phyloP scores from a whole-genome alignment of 1,140 invertebrate species.

The Diachasmimorpha longicaudata region DNA sequence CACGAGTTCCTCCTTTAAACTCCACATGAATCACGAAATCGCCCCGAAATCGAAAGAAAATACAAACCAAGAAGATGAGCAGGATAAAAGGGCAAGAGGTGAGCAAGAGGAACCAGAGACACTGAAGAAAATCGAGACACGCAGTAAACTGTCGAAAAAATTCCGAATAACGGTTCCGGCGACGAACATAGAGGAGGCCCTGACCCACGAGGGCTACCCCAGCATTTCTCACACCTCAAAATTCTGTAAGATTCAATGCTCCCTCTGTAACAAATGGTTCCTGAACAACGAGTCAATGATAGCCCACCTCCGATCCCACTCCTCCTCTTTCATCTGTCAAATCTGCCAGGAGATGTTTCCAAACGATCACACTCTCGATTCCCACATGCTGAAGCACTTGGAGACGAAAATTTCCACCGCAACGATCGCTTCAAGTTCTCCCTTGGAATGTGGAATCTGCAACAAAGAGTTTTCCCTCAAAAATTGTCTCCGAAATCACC shows the following conservation, averaged over 20 bases:
- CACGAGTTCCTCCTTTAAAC: slow-evolving; percentile 31
- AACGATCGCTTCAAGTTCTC: slow-evolving; percentile 26
- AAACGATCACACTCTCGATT: slow-evolving; percentile 59
- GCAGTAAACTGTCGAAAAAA: not conserved
- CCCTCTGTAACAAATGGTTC: slow-evolving; percentile 60
- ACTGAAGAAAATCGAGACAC: not conserved
- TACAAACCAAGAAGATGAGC: not conserved
- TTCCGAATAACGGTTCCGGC: not conserved
- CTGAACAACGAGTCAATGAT: slow-evolving; percentile 60
- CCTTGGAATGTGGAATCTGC: slow-evolving; percentile 63
- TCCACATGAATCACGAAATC: not conserved
- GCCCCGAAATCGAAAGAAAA: not conserved
- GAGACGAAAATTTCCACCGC: slow-evolving; percentile 53
- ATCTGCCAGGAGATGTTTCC: slow-evolving; percentile 62
- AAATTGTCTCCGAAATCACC: slow-evolving; percentile 59
- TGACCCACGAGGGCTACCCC: not conserved
- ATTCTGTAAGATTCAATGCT: slow-evolving; percentile 59
- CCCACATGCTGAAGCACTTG: slow-evolving; percentile 62
- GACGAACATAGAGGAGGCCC: not conserved
- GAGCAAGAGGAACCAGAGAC: not conserved
- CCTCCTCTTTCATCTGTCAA: slow-evolving; percentile 47
- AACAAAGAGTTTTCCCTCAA: slow-evolving; percentile 63
- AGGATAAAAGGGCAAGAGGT: not conserved
- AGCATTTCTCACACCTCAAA: slow-evolving; percentile 31
- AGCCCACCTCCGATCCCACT: slow-evolving; percentile 52